Evolutionary conservation across 2,113 vertebrate species (phyloP).

Genomic region (Ochotona princeps): DNA sequence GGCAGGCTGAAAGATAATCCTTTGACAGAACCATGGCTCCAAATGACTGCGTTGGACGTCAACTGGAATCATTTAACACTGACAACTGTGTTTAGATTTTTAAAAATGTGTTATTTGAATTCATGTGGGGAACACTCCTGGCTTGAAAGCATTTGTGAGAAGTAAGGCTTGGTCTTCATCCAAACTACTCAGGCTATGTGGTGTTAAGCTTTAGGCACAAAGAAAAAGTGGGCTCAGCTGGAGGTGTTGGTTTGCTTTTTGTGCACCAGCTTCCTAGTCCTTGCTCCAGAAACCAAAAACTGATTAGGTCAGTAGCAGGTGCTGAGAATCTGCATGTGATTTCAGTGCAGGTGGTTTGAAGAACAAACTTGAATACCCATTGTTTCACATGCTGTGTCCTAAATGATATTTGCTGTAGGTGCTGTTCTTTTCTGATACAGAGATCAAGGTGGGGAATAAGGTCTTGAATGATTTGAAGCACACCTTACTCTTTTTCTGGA

Average conservation of each 20-base stretch:
- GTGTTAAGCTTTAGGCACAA: neutral
- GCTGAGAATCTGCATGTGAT: neutral
- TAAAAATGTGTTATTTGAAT: constrained; percentile 8
- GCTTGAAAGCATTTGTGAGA: constrained; percentile 14
- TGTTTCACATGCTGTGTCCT: neutral
- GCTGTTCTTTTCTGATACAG: neutral
- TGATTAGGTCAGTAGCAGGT: neutral
- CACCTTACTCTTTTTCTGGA: neutral
- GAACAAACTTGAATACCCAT: neutral
- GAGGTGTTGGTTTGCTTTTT: neutral
- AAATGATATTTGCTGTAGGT: neutral
- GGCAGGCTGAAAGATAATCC: neutral
- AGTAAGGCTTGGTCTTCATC: neutral
- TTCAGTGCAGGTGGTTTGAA: neutral
- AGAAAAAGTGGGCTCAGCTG: neutral
- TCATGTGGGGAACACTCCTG: neutral
- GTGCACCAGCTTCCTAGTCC: neutral
- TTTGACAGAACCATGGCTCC: constrained; percentile 3
- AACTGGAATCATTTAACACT: constrained; percentile 7
- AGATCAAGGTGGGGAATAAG: neutral
- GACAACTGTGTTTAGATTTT: neutral
- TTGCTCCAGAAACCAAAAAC: neutral
- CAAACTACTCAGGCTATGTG: neutral
- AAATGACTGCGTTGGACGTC: neutral
- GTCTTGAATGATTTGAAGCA: neutral